These are phyloP conservation scores for Diplogasteroides magnus DNA, from an alignment of 1,140 invertebrate species.

Conservation along the genomic window DNA sequence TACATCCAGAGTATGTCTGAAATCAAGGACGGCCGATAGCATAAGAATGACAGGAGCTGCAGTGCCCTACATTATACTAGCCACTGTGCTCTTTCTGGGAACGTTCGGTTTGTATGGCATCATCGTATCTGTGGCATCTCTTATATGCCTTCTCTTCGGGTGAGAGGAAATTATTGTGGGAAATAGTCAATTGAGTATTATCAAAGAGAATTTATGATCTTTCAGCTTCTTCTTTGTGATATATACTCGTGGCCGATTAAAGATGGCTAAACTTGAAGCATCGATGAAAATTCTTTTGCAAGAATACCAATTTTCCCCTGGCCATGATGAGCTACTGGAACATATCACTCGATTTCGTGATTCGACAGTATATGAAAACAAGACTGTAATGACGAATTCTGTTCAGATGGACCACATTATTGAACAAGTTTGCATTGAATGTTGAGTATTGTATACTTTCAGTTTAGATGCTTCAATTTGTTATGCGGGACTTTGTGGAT, in stretches of 20 bases:
- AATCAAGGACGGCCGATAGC: no score
- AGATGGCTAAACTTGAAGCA: not conserved
- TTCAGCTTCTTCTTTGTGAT: slow-evolving; percentile 28
- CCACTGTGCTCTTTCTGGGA: slow-evolving; percentile 21
- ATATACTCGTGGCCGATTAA: slow-evolving; percentile 9
- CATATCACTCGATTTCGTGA: slow-evolving; percentile 19
- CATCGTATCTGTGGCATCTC: slow-evolving; percentile 14
- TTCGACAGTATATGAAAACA: slow-evolving; percentile 18
- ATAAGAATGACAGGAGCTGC: not conserved
- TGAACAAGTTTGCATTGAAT: slow-evolving; percentile 17
- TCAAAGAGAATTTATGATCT: not conserved
- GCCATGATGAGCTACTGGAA: slow-evolving; percentile 15
- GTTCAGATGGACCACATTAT: slow-evolving; percentile 13
- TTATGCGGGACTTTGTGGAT: slow-evolving; percentile 73
- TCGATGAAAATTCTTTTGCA: not conserved
- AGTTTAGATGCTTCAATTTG: slow-evolving; percentile 66
- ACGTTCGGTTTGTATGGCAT: slow-evolving; percentile 32
- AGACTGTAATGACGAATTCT: slow-evolving; percentile 32
- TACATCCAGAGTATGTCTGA: no score
- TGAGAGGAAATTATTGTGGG: not conserved
- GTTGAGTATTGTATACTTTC: slow-evolving; percentile 10
- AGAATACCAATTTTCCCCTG: slow-evolving; percentile 13
- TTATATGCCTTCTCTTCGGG: slow-evolving; percentile 28
- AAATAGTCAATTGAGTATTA: not conserved
- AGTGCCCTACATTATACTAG: slow-evolving; percentile 18